These are phyloP conservation scores for Drosophila elegans DNA, from an alignment of 1,140 invertebrate genomes.

Conservation along the genomic window DNA sequence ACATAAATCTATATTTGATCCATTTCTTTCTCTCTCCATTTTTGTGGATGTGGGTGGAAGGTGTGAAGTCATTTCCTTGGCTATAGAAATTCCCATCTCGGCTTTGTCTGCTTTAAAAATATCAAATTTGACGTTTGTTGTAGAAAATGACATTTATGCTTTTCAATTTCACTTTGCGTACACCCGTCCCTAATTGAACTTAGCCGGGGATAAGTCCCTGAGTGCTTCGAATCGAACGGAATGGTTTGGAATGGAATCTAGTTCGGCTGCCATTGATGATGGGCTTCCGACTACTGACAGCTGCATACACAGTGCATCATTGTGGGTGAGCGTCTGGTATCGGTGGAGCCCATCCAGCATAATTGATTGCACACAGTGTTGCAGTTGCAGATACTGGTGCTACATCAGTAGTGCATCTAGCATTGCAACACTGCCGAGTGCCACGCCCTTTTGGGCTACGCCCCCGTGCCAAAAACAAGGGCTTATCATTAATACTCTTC, in stretches of 20 bases:
- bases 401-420: constrained; percentile 10
- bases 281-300: constrained; percentile 17
- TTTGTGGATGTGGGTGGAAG: constrained; percentile 19
- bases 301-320: constrained; percentile 11
- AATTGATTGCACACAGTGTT: constrained; percentile 30
- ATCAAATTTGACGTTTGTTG: constrained; percentile 56
- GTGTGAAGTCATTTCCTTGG: constrained; percentile 70
- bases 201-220: constrained; percentile 31
- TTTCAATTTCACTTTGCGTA: constrained; percentile 51
- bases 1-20: constrained; percentile 82
- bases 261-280: constrained; percentile 19
- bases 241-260: constrained; percentile 6
- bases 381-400: constrained; percentile 16
- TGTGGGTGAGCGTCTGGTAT: constrained; percentile 5
- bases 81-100: constrained; percentile 27
- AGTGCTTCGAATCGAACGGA: not conserved
- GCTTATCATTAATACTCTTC: constrained; percentile 39
- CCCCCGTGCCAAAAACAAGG: constrained; percentile 35
- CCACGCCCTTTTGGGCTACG: constrained; percentile 23
- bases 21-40: constrained; percentile 47
- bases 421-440: constrained; percentile 8
- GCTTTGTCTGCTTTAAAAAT: constrained; percentile 35
- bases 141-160: constrained; percentile 55
- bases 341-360: constrained; percentile 18
- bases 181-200: constrained; percentile 37